Conservation (phyloP, 2,113 vertebrate species). For the Cyphomyrus discorhynchus region DNA sequence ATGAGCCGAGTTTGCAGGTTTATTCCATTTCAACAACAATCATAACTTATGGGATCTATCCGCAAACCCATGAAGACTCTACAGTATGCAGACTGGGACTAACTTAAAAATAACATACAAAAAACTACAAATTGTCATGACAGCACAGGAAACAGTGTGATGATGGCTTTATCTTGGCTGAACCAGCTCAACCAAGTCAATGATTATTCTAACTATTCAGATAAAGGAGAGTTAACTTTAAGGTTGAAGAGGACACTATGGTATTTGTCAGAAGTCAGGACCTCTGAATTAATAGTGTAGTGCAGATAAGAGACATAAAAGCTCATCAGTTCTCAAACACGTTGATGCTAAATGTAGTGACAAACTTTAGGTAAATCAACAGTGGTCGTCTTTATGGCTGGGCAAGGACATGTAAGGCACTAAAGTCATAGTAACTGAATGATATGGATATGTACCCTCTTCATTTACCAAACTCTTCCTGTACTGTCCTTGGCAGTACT, state of each 20-base stretch:
- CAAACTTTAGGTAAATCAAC: conserved; percentile 34
- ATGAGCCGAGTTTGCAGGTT: not conserved
- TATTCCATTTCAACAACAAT: not conserved
- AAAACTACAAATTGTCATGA: not conserved
- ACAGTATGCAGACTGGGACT: not conserved
- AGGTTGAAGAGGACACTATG: not conserved
- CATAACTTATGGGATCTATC: not conserved
- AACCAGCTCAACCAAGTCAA: not conserved
- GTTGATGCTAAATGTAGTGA: conserved; percentile 21
- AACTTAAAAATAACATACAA: not conserved
- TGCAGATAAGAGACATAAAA: conserved; percentile 9
- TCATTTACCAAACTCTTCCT: not conserved
- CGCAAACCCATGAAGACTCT: not conserved
- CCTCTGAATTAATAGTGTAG: not conserved
- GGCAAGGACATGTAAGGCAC: conserved; percentile 59
- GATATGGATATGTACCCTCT: conserved; percentile 9
- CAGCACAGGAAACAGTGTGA: not conserved
- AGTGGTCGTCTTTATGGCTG: conserved; percentile 29
- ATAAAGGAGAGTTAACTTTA: not conserved
- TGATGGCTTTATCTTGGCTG: not conserved
- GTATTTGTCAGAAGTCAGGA: not conserved
- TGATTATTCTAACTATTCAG: not conserved
- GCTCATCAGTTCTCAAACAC: conserved; percentile 7
- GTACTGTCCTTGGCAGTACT: conserved; percentile 12
- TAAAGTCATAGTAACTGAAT: conserved; percentile 40